A percentile compares a stretch with the other conserved stretches of the same genome.
These are phyloP conservation scores for Acrossocheilus wenchowensis DNA, from an alignment of 2,797 vertebrate species.

Conservation along the genomic window DNA sequence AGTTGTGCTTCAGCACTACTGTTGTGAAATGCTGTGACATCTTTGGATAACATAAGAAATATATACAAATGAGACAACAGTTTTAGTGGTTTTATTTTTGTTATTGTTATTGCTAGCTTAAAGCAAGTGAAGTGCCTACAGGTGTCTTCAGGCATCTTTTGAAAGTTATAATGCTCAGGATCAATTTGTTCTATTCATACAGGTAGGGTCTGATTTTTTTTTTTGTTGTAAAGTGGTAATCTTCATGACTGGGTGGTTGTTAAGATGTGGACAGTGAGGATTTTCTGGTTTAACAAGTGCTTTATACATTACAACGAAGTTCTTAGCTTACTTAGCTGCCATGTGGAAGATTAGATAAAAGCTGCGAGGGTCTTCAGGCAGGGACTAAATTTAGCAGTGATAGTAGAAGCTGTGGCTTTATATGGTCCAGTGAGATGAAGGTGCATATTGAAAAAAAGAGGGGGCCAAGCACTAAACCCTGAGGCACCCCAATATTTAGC, in stretches of 20 bases:
- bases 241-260: background rate
- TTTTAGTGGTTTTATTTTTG: background rate
- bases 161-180: background rate
- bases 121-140: no score
- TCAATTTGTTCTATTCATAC: background rate
- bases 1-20: no score
- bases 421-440: background rate
- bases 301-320: background rate
- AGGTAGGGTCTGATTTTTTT: background rate
- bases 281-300: background rate
- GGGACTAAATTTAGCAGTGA: background rate
- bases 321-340: background rate
- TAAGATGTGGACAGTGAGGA: background rate
- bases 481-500: background rate
- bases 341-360: background rate
- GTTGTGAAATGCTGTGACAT: no score
- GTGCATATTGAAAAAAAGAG: background rate
- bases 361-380: background rate
- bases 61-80: background rate
- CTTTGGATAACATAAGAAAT: background rate
- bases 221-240: background rate
- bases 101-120: no score
- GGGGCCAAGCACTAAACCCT: background rate
- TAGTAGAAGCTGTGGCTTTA: background rate
- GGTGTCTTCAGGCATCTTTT: no score